phyloP scores from a whole-genome alignment of 2,113 vertebrate genomes.

The Elephas maximus region DNA sequence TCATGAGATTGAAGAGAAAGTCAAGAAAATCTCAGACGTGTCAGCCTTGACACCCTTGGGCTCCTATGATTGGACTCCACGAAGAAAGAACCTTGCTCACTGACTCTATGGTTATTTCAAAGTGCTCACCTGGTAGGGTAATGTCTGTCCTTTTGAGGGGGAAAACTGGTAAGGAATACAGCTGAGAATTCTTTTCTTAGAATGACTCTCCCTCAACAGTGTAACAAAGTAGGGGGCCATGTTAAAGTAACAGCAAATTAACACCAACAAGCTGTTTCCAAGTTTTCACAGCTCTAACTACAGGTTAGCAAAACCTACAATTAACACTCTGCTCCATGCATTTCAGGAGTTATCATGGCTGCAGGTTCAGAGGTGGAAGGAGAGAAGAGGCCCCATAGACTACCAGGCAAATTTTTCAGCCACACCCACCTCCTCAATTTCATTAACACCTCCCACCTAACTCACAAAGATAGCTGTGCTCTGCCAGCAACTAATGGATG shows the following conservation, averaged over 20 bases:
- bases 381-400: not conserved
- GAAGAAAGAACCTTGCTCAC: not conserved
- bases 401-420: not conserved
- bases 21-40: not conserved
- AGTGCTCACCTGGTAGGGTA: not conserved
- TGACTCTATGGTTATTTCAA: too few species aligned
- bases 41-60: not conserved
- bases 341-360: not conserved
- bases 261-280: not conserved
- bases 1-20: not conserved
- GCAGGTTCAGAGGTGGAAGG: conserved; percentile 9
- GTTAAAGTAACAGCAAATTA: conserved; percentile 55
- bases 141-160: not conserved
- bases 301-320: conserved; percentile 18
- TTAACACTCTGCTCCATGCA: not conserved
- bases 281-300: conserved; percentile 17
- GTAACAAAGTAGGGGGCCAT: not conserved
- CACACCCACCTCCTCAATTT: conserved; percentile 1
- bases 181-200: not conserved
- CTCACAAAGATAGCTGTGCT: not conserved
- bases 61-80: not conserved
- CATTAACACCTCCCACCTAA: conserved; percentile 52
- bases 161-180: not conserved
- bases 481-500: not conserved
- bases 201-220: not conserved